phyloP scores from a whole-genome alignment of 35 echinoderm and acorn worm genomes.

The Diadema setosum region DNA sequence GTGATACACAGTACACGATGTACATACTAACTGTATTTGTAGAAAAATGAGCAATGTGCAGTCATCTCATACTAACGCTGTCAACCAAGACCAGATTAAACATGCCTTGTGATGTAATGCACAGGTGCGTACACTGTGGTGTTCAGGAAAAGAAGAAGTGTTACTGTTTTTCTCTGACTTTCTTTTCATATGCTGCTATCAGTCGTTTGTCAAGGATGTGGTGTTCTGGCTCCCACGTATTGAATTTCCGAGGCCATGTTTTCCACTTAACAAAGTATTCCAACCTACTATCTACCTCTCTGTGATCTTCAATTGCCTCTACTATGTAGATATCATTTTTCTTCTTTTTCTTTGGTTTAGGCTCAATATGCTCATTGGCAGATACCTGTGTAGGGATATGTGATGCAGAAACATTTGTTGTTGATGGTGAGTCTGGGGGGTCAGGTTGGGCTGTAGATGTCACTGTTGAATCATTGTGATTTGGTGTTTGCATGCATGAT shows the following conservation, averaged over 20 bases:
- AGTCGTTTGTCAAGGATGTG: neutral
- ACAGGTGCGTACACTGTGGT: no score
- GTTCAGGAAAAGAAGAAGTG: no score
- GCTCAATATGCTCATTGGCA: no score
- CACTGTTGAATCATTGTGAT: neutral
- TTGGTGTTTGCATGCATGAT: neutral
- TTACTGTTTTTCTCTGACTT: neutral
- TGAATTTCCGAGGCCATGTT: neutral
- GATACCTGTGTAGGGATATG: no score
- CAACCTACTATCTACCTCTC: neutral
- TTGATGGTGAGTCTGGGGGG: no score
- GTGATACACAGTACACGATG: no score
- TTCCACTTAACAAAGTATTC: neutral
- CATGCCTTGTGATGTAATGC: no score
- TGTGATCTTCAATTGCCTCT: neutral
- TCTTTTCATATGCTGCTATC: neutral
- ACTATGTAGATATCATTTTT: neutral
- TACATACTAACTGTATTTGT: no score
- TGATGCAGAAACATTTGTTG: no score
- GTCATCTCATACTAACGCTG: no score
- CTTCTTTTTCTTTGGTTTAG: neutral
- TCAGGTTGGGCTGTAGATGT: neutral
- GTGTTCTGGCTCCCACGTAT: neutral
- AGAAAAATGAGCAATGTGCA: no score
- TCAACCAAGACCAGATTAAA: no score